Evolutionary conservation across 2,797 vertebrate genomes (phyloP).

Genomic region (Smutsia temminckii): DNA sequence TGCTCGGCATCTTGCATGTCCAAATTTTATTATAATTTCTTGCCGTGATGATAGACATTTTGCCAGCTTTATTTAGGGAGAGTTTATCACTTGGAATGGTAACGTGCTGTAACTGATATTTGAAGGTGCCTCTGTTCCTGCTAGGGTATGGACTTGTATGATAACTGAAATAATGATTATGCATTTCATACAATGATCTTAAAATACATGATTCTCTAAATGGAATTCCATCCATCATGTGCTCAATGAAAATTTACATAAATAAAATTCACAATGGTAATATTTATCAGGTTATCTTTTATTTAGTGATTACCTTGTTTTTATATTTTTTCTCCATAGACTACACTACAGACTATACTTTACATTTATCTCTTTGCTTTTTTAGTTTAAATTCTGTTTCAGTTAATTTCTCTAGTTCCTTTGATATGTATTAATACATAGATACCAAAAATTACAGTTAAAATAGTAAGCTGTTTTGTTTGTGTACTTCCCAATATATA

Average conservation of each 20-base stretch:
- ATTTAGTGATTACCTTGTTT: slow-evolving; percentile 10
- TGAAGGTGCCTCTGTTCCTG: slow-evolving; percentile 13
- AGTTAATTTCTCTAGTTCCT: neutral
- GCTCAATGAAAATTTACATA: neutral
- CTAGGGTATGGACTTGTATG: neutral
- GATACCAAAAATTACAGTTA: neutral
- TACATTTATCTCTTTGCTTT: neutral
- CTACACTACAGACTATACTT: neutral
- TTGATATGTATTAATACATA: neutral
- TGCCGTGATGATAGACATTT: slow-evolving; percentile 76
- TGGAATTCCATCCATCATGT: neutral
- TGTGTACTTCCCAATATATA: neutral
- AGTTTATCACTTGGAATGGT: slow-evolving; percentile 6
- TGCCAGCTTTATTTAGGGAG: slow-evolving; percentile 70
- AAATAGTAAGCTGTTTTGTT: neutral
- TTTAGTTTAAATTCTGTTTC: neutral
- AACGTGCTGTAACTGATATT: neutral
- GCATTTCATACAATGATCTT: slow-evolving; percentile 29
- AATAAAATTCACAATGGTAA: neutral
- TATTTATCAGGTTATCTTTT: slow-evolving; percentile 4
- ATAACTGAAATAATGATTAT: slow-evolving; percentile 9
- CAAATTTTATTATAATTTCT: slow-evolving; percentile 77
- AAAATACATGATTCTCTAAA: slow-evolving; percentile 28
- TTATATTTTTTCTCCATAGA: slow-evolving; percentile 11
- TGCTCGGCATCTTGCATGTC: slow-evolving; percentile 74